These are phyloP conservation scores for Silurus glanis DNA, from an alignment of 2,113 vertebrate genomes.

Conservation along the genomic window DNA sequence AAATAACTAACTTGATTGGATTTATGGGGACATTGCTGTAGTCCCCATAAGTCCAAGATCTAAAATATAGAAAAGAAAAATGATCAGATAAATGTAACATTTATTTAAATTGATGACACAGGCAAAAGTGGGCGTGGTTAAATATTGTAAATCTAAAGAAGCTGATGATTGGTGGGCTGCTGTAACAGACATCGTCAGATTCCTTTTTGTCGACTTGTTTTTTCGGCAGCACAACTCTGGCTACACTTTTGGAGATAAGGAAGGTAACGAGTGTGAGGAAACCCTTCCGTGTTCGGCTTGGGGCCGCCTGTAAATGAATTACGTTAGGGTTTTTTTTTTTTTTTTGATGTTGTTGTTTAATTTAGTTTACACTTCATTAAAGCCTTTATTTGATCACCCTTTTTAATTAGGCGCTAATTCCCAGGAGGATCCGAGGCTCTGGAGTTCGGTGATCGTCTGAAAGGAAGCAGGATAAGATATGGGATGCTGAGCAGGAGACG, in stretches of 20 bases:
- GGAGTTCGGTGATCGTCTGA: neutral
- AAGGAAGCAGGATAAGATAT: neutral
- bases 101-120: too few relatives aligned
- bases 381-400: neutral
- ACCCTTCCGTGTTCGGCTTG: too few relatives aligned
- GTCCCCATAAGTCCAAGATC: too few relatives aligned
- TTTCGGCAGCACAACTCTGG: neutral
- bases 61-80: too few relatives aligned
- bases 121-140: neutral
- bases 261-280: neutral
- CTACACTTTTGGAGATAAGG: neutral
- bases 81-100: too few relatives aligned
- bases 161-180: neutral
- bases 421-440: neutral
- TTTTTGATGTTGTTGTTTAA: neutral
- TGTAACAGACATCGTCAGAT: neutral
- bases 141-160: neutral
- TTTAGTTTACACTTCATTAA: conserved; percentile 8
- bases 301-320: conserved; percentile 17
- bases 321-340: neutral
- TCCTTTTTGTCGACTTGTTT: neutral
- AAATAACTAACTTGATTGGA: neutral
- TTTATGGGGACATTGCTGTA: neutral
- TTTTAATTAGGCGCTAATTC: conserved; percentile 15
- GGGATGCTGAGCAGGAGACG: neutral